Percentiles rank a stretch among this genome's conserved stretches.
These are phyloP conservation scores for Sebastolobus altivelis DNA, from an alignment of 2,797 vertebrate genomes.

Conservation along the genomic window DNA sequence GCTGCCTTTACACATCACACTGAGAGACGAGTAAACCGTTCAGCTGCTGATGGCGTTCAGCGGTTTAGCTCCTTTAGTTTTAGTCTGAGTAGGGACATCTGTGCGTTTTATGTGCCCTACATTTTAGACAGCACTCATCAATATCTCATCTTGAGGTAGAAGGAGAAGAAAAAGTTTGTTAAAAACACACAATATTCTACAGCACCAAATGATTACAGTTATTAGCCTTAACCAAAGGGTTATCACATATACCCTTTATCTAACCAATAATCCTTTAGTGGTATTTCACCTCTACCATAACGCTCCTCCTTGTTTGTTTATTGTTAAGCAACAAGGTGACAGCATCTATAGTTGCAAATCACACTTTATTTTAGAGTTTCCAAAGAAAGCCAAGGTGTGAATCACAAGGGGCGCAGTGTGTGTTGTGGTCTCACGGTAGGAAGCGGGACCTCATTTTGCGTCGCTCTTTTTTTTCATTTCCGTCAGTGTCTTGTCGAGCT, in stretches of 20 bases:
- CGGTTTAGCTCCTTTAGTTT: not conserved
- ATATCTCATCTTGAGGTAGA: not conserved
- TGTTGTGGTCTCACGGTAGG: conserved; percentile 23
- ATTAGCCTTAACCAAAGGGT: not conserved
- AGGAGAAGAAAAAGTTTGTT: not conserved
- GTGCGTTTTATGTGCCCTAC: not conserved
- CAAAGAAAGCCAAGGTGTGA: conserved; percentile 20
- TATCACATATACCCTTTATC: not conserved
- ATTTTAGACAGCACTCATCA: not conserved
- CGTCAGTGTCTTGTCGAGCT: conserved; percentile 51
- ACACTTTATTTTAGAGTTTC: conserved; percentile 17
- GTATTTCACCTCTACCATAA: conserved; percentile 2
- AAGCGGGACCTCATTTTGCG: conserved; percentile 35
- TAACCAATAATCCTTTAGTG: not conserved
- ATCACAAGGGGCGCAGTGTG: not conserved
- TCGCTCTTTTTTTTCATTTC: conserved; percentile 43
- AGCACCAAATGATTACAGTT: not conserved
- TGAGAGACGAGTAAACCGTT: conserved; percentile 8
- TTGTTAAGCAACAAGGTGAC: not conserved
- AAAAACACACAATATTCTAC: not conserved
- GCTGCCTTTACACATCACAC: conserved; percentile 38
- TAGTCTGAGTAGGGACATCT: not conserved
- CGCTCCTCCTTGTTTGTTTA: not conserved
- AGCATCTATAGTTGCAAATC: not conserved
- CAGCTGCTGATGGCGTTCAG: conserved; percentile 3